Evolutionary conservation across 1,140 invertebrate genomes (phyloP), one percentile per base, ranked within the genome.

Genomic region (Leguminivora glycinivorella): DNA sequence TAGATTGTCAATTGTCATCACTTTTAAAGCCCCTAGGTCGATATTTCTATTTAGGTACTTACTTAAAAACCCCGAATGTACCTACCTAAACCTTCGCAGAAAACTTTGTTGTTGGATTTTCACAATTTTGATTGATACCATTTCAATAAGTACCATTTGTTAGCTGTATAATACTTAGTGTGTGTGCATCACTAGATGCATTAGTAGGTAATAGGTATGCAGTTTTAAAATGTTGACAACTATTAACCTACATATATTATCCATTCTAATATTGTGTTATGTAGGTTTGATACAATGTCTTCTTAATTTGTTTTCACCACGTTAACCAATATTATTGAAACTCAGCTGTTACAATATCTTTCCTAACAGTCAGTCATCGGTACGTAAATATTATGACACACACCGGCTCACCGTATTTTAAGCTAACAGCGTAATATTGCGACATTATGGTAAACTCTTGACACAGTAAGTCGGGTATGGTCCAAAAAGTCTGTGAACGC

Each of bases 141-240:
- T 31, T 31, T 31, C 29, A 7, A 31, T 31, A 31, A 31, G 29
- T 9, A 6, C 29, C 10, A 31, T 31, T 31, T 72, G 63, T 63
- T 66, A 66, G 56, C 69, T 60, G 38, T 43, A 70, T 70, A n/a
- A n/a, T n/a, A n/a, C n/a, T n/a, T n/a, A n/a, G n/a, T n/a, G n/a
- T n/a, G n/a, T n/a, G n/a, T n/a, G n/a, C n/a, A n/a, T n/a, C n/a
- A n/a, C n/a, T n/a, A n/a, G n/a, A n/a, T n/a, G n/a, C n/a, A n/a
- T n/a, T n/a, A n/a, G n/a, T n/a, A n/a, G n/a, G n/a, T n/a, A n/a
- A n/a, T n/a, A n/a, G n/a, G n/a, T n/a, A n/a, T n/a, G n/a, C n/a
- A n/a, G n/a, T n/a, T n/a, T n/a, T n/a, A 68, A 68, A 43, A 70
- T 70, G 58, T 68, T 58, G 72, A 58, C 60, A 70, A n/a, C n/a